A percentile compares a stretch with the other conserved stretches of the same genome.
Conservation (phyloP, 2,797 vertebrate species). For the Pseudochirops corinnae region DNA sequence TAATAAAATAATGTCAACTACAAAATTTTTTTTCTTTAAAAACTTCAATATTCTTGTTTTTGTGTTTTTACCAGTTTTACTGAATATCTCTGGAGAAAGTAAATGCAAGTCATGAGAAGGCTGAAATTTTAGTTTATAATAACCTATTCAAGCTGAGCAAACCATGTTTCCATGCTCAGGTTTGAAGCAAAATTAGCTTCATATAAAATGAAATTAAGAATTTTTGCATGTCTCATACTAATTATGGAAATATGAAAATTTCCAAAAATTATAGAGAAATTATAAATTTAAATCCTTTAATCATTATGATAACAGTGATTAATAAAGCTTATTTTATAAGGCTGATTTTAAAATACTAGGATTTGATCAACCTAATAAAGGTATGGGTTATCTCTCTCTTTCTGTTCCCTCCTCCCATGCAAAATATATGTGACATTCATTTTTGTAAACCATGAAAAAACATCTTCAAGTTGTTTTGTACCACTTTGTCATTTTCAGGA, state of each 20-base stretch:
- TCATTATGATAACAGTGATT: neutral
- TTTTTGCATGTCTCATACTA: neutral
- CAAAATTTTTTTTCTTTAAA: neutral
- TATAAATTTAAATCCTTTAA: neutral
- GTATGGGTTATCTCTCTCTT: neutral
- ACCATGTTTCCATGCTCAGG: neutral
- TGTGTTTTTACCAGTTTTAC: neutral
- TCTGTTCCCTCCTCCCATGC: neutral
- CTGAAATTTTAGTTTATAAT: constrained; percentile 34
- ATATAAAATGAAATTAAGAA: neutral
- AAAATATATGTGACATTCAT: neutral
- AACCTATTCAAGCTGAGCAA: constrained; percentile 3
- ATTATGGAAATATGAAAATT: neutral
- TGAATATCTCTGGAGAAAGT: constrained; percentile 1
- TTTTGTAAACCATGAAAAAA: neutral
- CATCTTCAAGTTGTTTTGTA: neutral
- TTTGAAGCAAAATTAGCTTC: neutral
- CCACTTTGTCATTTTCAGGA: neutral
- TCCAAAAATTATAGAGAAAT: neutral
- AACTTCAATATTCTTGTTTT: neutral
- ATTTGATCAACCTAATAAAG: neutral
- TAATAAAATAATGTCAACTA: constrained; percentile 55
- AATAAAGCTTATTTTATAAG: neutral
- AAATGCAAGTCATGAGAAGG: neutral
- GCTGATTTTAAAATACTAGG: neutral